Evolutionary conservation across 1,140 invertebrate genomes (phyloP).

Genomic region (Conus ventricosus): DNA sequence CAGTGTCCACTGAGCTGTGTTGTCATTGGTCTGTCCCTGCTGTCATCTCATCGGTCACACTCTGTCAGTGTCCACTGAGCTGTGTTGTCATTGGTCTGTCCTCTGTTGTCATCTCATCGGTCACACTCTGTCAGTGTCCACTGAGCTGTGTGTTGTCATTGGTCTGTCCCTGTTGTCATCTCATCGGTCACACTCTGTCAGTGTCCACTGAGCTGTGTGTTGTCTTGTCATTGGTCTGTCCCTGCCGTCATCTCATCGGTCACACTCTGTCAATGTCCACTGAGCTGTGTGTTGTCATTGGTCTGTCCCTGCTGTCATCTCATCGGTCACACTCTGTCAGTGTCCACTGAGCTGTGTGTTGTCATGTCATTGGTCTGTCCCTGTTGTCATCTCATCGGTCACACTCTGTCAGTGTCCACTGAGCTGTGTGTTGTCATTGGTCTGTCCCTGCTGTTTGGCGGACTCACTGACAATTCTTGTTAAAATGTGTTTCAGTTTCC

Average conservation of each 20-base stretch:
- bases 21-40: too few relatives aligned
- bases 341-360: background rate
- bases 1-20: background rate
- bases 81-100: too few relatives aligned
- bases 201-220: background rate
- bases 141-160: too few relatives aligned
- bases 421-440: too few relatives aligned
- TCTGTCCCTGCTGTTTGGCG: too few relatives aligned
- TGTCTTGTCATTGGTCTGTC: too few relatives aligned
- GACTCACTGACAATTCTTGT: too few relatives aligned
- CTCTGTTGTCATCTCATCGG: background rate
- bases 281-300: too few relatives aligned
- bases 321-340: constrained; percentile 9
- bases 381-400: constrained; percentile 18
- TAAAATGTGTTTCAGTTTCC: too few relatives aligned
- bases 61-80: background rate
- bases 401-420: background rate
- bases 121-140: background rate
- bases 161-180: too few relatives aligned
- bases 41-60: background rate
- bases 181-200: constrained; percentile 2
- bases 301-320: too few relatives aligned
- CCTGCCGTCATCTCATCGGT: background rate
- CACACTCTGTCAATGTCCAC: background rate
- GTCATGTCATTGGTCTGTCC: too few relatives aligned